Base-by-base conservation (phyloP, 2,797 vertebrate species). In the Lates japonicus region DNA sequence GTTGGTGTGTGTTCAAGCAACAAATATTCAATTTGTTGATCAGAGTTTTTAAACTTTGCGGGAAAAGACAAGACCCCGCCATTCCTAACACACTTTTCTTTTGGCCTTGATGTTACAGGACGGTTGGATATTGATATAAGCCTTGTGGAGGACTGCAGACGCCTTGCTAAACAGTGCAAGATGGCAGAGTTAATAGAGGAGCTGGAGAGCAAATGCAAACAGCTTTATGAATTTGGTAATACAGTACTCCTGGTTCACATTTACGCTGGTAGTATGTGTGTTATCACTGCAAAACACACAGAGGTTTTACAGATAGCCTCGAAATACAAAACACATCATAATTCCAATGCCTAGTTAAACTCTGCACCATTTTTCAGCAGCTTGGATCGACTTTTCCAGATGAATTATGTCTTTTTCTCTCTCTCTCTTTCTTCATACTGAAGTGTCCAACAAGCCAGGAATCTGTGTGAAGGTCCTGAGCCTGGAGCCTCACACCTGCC, bases 391-490 rank as follows among this genome's bases (percentile, higher is more conserved):
- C 2, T 58, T 22, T 54, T 22, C 3, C 8, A 17, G 0, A 2
- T 29, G 12, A 58, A 1, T 54, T 6, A 65, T 22, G 33, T 54
- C 22, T 25, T 5, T 76, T 33, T 59, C 5, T 35, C 5, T 66
- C 19, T 41, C 9, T 29, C 2, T 75, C 31, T 58, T 14, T 39
- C 8, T 42, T 81, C 19, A 19, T 39, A 22, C 57, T 72, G 0
- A 69, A 99, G 98, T 99, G 80, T 98, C 96, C 62, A 97, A 97
- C 90, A 99, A 99, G 87, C 98, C 98, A 6, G 97, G 98, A 77
- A 97, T 96, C 0, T 98, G 97, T 86, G 97, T 99, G 92, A 99
- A 99, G 87, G 97, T 99, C 72, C 94, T 99, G 85, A 99, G 96
- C 70, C 95, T 99, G 82, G 97, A 99, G 89, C 95, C 97, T 25